Conservation (phyloP, 2,888 invertebrate genomes). For the Heliconius aoede region DNA sequence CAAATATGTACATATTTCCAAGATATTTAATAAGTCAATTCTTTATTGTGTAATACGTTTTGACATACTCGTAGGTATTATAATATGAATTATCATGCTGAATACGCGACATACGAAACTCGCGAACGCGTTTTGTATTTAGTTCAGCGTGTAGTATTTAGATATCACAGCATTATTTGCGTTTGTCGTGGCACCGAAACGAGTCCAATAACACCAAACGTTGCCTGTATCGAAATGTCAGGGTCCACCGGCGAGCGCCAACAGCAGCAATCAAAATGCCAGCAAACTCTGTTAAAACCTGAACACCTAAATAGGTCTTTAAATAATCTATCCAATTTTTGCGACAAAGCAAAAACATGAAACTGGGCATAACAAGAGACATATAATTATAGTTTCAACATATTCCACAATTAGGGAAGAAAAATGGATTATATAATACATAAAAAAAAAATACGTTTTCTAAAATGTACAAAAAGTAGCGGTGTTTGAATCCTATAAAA, state of each 20-base stretch:
- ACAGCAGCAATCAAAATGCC: conserved; percentile 66
- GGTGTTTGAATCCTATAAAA: too few relatives aligned
- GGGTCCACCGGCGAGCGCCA: conserved; percentile 63
- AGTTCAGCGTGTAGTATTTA: neutral
- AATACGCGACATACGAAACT: neutral
- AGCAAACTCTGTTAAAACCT: conserved; percentile 55
- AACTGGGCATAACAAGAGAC: conserved; percentile 15
- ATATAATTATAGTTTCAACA: neutral
- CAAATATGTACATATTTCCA: neutral
- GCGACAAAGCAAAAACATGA: conserved; percentile 33
- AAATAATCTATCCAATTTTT: conserved; percentile 46
- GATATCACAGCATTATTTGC: conserved; percentile 14
- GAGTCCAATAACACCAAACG: conserved; percentile 54
- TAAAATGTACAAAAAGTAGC: too few relatives aligned
- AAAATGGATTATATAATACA: too few relatives aligned
- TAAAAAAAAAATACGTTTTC: too few relatives aligned
- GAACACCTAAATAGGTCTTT: conserved; percentile 50
- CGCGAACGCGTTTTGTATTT: conserved; percentile 2
- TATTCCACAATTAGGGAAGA: too few relatives aligned
- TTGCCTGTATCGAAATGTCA: conserved; percentile 75
- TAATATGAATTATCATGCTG: neutral
- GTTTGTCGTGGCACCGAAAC: conserved; percentile 39
- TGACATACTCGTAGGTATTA: too few relatives aligned
- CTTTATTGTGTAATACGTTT: conserved; percentile 7
- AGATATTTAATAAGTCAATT: neutral